These are phyloP conservation scores for Triops longicaudatus DNA, from an alignment of 1,140 invertebrate genomes.

Conservation along the genomic window DNA sequence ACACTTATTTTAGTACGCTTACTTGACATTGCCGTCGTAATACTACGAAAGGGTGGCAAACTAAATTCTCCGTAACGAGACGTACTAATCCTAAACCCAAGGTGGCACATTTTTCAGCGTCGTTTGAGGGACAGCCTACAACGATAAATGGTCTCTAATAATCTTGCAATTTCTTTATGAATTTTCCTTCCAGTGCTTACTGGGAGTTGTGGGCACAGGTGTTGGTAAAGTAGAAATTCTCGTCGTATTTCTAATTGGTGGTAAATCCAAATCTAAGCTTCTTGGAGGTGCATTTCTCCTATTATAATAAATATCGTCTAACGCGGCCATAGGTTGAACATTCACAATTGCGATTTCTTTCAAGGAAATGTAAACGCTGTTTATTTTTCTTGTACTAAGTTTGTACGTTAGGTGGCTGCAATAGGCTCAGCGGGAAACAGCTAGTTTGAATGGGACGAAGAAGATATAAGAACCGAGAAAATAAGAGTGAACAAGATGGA, in stretches of 20 bases:
- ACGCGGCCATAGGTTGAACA: neutral
- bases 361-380: too few relatives aligned
- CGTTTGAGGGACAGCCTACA: slow-evolving; percentile 11
- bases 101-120: slow-evolving; percentile 51
- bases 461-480: too few relatives aligned
- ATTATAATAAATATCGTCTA: neutral
- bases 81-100: slow-evolving; percentile 64
- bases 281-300: neutral
- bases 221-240: neutral
- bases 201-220: neutral
- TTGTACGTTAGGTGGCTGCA: too few relatives aligned
- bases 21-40: slow-evolving; percentile 87
- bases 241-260: neutral
- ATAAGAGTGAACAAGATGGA: too few relatives aligned
- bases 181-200: neutral
- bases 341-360: neutral
- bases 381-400: too few relatives aligned
- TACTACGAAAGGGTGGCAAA: slow-evolving; percentile 89
- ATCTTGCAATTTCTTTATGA: too few relatives aligned
- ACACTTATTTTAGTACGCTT: slow-evolving; percentile 30
- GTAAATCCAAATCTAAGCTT: neutral
- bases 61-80: slow-evolving; percentile 74
- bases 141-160: neutral
- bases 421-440: too few relatives aligned
- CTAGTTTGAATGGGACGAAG: too few relatives aligned